phyloP scores from a whole-genome alignment of 1,140 invertebrate genomes.

The Nymphalis io region DNA sequence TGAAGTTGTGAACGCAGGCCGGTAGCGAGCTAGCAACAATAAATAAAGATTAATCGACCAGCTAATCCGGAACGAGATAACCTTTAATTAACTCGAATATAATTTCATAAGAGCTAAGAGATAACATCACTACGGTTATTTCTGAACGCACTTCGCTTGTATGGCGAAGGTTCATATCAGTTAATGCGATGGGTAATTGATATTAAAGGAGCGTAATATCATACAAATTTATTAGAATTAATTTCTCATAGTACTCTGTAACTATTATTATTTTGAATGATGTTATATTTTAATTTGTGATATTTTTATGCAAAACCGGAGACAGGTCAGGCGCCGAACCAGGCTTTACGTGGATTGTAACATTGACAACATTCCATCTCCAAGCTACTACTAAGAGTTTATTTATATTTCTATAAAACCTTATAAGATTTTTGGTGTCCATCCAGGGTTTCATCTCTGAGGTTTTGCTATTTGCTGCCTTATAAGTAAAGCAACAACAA shows the following conservation, averaged over 20 bases:
- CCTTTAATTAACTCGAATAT: constrained; percentile 55
- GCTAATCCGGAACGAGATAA: constrained; percentile 45
- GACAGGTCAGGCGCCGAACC: too few relatives aligned
- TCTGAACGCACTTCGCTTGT: constrained; percentile 7
- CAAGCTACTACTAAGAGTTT: too few relatives aligned
- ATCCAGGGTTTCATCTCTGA: too few relatives aligned
- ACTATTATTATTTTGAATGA: too few relatives aligned
- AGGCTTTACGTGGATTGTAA: too few relatives aligned
- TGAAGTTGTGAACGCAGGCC: neutral
- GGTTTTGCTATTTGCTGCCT: too few relatives aligned
- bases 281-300: too few relatives aligned
- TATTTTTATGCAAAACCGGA: too few relatives aligned
- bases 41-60: constrained; percentile 56
- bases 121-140: constrained; percentile 14
- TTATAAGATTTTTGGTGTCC: too few relatives aligned
- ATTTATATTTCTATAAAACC: too few relatives aligned
- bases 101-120: constrained; percentile 17
- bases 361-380: too few relatives aligned
- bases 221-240: neutral
- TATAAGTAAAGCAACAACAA: too few relatives aligned
- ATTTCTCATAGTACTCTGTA: neutral
- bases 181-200: constrained; percentile 13
- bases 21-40: constrained; percentile 27
- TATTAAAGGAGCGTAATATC: neutral
- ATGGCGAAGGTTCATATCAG: constrained; percentile 4